Conservation (phyloP, 2,113 vertebrate species). For the Pelodiscus sinensis region DNA sequence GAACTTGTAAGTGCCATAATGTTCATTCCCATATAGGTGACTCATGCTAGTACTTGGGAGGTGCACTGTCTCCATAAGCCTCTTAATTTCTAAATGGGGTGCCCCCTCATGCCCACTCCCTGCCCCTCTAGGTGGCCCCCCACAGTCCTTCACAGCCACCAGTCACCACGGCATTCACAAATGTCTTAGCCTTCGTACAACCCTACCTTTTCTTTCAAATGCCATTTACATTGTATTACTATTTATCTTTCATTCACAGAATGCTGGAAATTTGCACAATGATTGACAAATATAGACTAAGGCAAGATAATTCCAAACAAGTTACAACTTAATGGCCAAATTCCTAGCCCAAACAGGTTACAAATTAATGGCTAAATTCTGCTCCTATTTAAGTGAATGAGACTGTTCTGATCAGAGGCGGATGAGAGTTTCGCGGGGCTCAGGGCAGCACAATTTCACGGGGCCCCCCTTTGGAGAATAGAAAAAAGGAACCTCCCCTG, state of each 20-base stretch:
- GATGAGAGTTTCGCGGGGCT: too few relatives aligned
- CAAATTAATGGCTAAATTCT: neutral
- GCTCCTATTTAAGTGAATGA: neutral
- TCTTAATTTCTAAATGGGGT: too few relatives aligned
- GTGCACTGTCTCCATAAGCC: too few relatives aligned
- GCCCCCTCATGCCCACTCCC: too few relatives aligned
- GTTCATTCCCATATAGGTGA: neutral
- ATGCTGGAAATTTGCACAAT: neutral
- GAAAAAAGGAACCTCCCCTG: too few relatives aligned
- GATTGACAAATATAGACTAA: neutral
- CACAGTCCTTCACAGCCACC: too few relatives aligned
- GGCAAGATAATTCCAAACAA: neutral
- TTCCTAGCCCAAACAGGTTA: neutral
- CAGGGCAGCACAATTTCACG: too few relatives aligned
- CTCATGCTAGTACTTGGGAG: too few relatives aligned
- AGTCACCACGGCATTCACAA: neutral
- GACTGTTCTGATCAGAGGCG: too few relatives aligned
- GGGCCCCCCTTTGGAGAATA: too few relatives aligned
- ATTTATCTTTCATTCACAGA: neutral
- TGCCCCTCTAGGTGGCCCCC: too few relatives aligned
- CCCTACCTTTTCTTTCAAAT: slow-evolving; percentile 15
- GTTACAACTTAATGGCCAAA: neutral
- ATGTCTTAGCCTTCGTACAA: neutral
- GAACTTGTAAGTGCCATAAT: slow-evolving; percentile 89
- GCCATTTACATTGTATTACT: neutral